These are phyloP conservation scores for Megaceryle alcyon DNA, from an alignment of 2,797 vertebrate species.

Conservation along the genomic window DNA sequence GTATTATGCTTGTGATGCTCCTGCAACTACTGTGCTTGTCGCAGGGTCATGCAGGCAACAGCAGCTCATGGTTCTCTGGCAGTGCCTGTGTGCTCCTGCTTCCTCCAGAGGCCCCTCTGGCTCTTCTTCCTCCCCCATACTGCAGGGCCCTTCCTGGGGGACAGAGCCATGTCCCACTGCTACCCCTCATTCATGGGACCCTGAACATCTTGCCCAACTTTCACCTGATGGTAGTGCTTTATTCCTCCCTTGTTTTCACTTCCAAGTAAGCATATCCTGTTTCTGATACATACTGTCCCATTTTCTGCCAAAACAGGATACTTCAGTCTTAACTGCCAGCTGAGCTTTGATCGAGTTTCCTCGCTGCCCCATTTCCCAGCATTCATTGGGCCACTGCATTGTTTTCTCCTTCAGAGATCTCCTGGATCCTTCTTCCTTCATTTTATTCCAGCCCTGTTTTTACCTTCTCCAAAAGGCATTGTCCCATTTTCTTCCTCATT, in stretches of 20 bases:
- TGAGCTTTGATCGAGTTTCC: background rate
- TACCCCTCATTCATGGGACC: fast-evolving
- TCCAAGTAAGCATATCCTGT: background rate
- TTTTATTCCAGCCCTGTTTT: background rate
- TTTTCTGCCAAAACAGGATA: background rate
- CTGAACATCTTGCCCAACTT: background rate
- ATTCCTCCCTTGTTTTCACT: background rate
- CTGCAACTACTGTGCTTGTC: background rate
- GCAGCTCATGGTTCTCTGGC: background rate
- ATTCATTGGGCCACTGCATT: background rate
- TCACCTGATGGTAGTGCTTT: fast-evolving
- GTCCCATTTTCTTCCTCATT: background rate
- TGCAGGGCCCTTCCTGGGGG: background rate
- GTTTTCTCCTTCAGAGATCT: background rate
- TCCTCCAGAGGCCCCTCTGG: background rate
- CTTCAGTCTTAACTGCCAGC: background rate
- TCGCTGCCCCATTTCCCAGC: fast-evolving
- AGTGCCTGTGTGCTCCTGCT: background rate
- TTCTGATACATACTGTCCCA: background rate
- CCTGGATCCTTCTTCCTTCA: background rate
- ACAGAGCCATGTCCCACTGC: background rate
- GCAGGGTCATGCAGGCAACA: fast-evolving
- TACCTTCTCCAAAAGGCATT: background rate
- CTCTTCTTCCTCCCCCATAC: background rate
- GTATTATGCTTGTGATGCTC: fast-evolving